Base-by-base conservation (phyloP, 2,888 invertebrate genomes). In the Tanypteryx hageni region DNA sequence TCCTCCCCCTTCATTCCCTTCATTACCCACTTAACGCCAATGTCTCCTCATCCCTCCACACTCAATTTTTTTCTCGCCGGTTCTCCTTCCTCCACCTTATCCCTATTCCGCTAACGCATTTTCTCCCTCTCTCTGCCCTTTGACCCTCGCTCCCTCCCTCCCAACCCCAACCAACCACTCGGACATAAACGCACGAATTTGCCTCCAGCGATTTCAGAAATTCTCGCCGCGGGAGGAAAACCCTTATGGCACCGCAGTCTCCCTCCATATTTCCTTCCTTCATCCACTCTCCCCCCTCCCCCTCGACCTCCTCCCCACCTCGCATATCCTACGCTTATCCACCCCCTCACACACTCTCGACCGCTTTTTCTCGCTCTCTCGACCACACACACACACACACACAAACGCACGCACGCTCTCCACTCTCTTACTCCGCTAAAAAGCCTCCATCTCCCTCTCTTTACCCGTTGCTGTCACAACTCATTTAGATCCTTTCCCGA, bases 401-500 rank as follows among this genome's bases (percentile, higher is more conserved):
- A n/a, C n/a, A 44, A 44, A 44, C 44, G 1, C 44, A 44, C 44
- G 44, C 44, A 44, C 44, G 44, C 44, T 44, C 44, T 44, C 44
- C 44, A 5, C 76, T 76, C 76, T 22, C 76, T 22, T 27, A 9
- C 64, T n/a, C 64, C 16, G 68, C n/a, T 68, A 68, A 68, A 76
- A 76, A 58, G 58, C 58, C 57, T 58, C 57, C 27, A 14, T 61
- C 27, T 86, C 61, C 61, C 86, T 22, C 5, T 14, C 11, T 22
- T 27, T 22, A 14, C 59, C 59, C 59, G 31, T 27, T 61, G 31
- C 86, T 86, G 86, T 86, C 86, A 86, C 86, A 61, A 86, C 86
- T 61, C 86, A 86, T 86, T 86, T 86, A 61, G 86, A 86, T 86
- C 86, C 85, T 27, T 27, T 27, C 59, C 61, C 85, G 85, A 85